These are phyloP conservation scores for Drosophila cracens DNA, from an alignment of 2,888 invertebrate species.

Conservation along the genomic window DNA sequence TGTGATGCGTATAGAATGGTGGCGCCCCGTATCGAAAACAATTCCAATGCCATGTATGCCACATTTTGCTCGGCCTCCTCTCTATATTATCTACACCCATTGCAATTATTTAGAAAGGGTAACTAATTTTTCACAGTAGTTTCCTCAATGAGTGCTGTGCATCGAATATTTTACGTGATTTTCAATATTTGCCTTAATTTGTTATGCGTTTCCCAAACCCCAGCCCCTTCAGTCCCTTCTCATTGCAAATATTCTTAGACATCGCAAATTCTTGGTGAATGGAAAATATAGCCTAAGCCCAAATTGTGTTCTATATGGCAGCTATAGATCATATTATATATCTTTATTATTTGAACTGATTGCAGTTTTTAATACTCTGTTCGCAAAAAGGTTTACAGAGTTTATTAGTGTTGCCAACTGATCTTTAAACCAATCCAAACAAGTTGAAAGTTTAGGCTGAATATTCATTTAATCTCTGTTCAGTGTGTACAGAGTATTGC, in stretches of 20 bases:
- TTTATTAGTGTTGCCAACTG: too few relatives aligned
- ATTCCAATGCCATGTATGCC: conserved; percentile 60
- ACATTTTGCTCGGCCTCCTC: conserved; percentile 50
- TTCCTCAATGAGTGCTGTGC: not conserved
- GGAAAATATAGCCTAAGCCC: too few relatives aligned
- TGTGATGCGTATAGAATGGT: conserved; percentile 20
- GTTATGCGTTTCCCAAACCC: not conserved
- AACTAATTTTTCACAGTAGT: not conserved
- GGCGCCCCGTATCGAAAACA: conserved; percentile 41
- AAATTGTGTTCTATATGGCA: too few relatives aligned
- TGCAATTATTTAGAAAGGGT: not conserved
- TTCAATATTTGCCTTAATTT: not conserved
- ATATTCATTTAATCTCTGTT: not conserved
- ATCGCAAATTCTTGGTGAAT: not conserved
- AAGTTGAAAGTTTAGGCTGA: not conserved
- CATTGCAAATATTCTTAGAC: not conserved
- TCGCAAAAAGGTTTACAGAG: too few relatives aligned
- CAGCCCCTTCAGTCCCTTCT: not conserved
- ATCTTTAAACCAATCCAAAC: too few relatives aligned
- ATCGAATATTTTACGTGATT: not conserved
- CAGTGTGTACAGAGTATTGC: not conserved
- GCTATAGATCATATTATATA: too few relatives aligned
- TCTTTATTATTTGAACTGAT: too few relatives aligned
- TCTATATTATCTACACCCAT: conserved; percentile 11
- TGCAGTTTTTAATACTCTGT: too few relatives aligned